Evolutionary conservation across 2,888 invertebrate species (phyloP).

Genomic region (Ferdinandea cuprea): DNA sequence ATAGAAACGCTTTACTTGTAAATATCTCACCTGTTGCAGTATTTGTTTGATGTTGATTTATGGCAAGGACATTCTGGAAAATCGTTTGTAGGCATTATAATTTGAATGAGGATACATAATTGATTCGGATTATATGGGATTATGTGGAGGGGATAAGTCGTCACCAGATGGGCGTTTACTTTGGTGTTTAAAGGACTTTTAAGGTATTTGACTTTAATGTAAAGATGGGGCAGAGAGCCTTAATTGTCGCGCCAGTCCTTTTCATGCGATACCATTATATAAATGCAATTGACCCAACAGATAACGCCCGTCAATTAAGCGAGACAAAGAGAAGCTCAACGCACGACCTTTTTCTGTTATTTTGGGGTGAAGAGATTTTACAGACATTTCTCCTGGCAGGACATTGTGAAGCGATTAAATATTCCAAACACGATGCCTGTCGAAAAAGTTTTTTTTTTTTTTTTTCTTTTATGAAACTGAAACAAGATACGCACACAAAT

Average conservation of each 20-base stretch:
- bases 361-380: conserved; percentile 27
- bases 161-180: not conserved
- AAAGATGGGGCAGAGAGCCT: not conserved
- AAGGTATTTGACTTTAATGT: not conserved
- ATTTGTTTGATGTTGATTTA: conserved; percentile 65
- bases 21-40: conserved; percentile 54
- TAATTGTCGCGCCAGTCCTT: not conserved
- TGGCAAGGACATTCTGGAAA: conserved; percentile 27
- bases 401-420: conserved; percentile 46
- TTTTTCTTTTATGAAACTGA: conserved; percentile 12
- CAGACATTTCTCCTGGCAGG: conserved; percentile 28
- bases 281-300: conserved; percentile 42
- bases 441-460: too few species aligned
- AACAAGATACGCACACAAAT: conserved; percentile 58
- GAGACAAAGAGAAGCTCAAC: conserved; percentile 18
- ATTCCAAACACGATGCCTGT: conserved; percentile 62
- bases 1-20: not conserved
- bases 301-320: conserved; percentile 37
- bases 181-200: not conserved
- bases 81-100: conserved; percentile 27
- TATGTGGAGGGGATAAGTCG: conserved; percentile 1
- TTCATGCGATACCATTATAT: not conserved
- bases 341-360: conserved; percentile 4
- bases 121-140: conserved; percentile 30
- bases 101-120: conserved; percentile 20